These are phyloP conservation scores for Salvelinus sp. DNA, from an alignment of 2,113 vertebrate genomes.

Conservation along the genomic window DNA sequence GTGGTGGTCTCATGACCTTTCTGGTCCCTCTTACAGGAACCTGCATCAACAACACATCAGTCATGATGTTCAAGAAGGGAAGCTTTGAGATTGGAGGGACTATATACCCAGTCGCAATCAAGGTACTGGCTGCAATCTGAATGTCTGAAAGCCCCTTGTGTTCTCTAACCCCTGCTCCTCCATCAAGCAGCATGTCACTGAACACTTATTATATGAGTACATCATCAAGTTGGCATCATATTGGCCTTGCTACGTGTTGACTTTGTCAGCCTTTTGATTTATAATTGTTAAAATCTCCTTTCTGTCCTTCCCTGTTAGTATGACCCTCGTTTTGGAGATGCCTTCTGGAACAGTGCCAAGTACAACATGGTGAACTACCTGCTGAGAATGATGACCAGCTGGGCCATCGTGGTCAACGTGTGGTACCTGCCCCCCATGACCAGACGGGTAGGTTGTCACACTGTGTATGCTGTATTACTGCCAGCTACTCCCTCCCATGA, in stretches of 20 bases:
- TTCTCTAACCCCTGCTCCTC: background rate
- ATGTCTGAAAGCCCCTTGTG: too few relatives aligned
- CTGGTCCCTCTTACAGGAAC: constrained; percentile 77
- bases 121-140: constrained; percentile 73
- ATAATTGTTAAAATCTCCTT: background rate
- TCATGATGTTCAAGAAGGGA: constrained; percentile 99
- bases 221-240: background rate
- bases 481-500: background rate
- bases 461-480: background rate
- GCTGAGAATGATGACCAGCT: constrained; percentile 94
- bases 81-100: constrained; percentile 96
- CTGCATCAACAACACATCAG: constrained; percentile 96
- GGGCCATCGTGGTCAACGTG: constrained; percentile 94
- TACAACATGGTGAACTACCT: constrained; percentile 91
- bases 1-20: background rate
- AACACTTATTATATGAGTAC: background rate
- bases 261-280: background rate
- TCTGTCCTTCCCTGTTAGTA: constrained; percentile 74
- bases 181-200: background rate
- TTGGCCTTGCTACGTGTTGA: background rate
- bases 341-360: constrained; percentile 96
- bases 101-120: constrained; percentile 93
- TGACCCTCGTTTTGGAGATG: constrained; percentile 92
- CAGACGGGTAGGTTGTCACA: constrained; percentile 74
- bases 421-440: constrained; percentile 95